Evolutionary conservation across 2,113 vertebrate species (phyloP).

Genomic region (Campylorhamphus procurvoides): DNA sequence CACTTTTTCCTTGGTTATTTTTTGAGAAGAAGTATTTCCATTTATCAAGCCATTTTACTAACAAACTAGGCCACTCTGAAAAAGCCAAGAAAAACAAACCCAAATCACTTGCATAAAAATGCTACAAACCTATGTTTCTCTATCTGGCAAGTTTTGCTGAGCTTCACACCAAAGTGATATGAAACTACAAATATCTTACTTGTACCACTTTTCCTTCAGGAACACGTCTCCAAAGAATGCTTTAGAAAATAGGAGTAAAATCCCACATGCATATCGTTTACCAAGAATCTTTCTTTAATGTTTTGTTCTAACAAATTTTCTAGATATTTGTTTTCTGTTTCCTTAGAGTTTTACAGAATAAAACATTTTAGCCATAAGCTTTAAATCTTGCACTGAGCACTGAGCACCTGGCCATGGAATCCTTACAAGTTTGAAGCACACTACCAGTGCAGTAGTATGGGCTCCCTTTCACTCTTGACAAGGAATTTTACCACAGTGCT

Average conservation of each 20-base stretch:
- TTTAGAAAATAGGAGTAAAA: not conserved
- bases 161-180: not conserved
- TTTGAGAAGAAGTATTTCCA: not conserved
- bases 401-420: not conserved
- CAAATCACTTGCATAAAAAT: not conserved
- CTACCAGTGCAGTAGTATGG: not conserved
- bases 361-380: not conserved
- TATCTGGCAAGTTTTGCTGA: not conserved
- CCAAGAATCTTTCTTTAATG: not conserved
- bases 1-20: not conserved
- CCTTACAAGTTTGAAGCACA: not conserved
- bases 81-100: not conserved
- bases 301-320: not conserved
- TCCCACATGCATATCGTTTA: not conserved
- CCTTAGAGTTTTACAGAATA: not conserved
- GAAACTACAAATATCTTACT: not conserved
- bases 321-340: not conserved
- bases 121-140: not conserved
- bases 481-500: not conserved
- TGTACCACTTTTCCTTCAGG: not conserved
- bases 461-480: not conserved
- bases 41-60: not conserved
- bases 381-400: not conserved
- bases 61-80: not conserved
- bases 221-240: not conserved